Percentiles rank a stretch among this genome's conserved stretches.
Evolutionary conservation across 2,113 vertebrate genomes (phyloP).

Genomic region (Felis catus): F.catus_Fca126_mat1.0 CM031426.1:13613501-13614000

Average conservation of each 20-base stretch:
- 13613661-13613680: background rate
- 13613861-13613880: background rate
- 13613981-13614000: accelerated
- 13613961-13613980: accelerated
- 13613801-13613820: background rate
- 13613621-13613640: background rate
- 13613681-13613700: background rate
- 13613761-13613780: background rate
- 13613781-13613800: background rate
- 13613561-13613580: background rate
- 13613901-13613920: background rate
- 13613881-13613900: background rate
- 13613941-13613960: background rate
- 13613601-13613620: background rate
- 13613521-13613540: background rate
- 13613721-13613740: background rate
- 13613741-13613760: background rate
- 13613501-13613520: background rate
- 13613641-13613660: background rate
- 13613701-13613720: background rate
- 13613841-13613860: background rate
- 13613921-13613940: background rate
- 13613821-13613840: background rate
- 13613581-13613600: background rate
- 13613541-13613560: background rate